Base-by-base conservation (phyloP, 2,888 invertebrate genomes). In the Copidosoma aretas region DNA sequence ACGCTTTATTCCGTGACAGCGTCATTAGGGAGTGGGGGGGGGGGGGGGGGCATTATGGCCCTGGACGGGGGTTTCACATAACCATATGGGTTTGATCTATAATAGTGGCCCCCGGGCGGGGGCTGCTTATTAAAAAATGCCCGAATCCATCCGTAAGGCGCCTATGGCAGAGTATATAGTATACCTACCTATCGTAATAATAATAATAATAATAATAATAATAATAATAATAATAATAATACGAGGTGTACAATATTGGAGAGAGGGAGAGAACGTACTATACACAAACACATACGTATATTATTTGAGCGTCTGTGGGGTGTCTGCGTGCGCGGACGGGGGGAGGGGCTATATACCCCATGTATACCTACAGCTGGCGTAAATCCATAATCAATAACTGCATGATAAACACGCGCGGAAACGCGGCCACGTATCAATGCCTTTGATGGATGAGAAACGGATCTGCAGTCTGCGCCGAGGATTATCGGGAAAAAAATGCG, bases 361-460 rank as follows among this genome's bases (percentile, higher is more conserved):
- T 17, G 43, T 46, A 15, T 10, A 15, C 10, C 19, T 54, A 43
- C 60, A 64, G 57, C 65, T 68, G 64, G 68, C 65, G 46, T 65
- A 67, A 71, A 71, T 71, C 71, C 69, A 70, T 71, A 71, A 71
- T 71, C 71, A 70, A 71, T 71, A 71, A 70, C 10, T 17, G 58
- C 61, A 59, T 60, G 71, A 69, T 69, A 71, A 71, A 65, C 71
- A 71, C 51, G 46, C 51, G 53, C 69, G 71, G 69, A 68, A 70
- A 57, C 39, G 61, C 46, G 25, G 64, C 61, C 60, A 63, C 71
- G 66, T 70, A 70, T 71, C 71, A 67, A 71, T 69, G 64, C 71
- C 71, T 70, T 72, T 72, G 72, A 72, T 72, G 72, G 70, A 72
- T 72, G 72, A 70, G 72, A 72, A 72, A 68, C 72, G 72, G 72